Conservation (phyloP, 2,888 invertebrate genomes). For the Conops quadrifasciatus region DNA sequence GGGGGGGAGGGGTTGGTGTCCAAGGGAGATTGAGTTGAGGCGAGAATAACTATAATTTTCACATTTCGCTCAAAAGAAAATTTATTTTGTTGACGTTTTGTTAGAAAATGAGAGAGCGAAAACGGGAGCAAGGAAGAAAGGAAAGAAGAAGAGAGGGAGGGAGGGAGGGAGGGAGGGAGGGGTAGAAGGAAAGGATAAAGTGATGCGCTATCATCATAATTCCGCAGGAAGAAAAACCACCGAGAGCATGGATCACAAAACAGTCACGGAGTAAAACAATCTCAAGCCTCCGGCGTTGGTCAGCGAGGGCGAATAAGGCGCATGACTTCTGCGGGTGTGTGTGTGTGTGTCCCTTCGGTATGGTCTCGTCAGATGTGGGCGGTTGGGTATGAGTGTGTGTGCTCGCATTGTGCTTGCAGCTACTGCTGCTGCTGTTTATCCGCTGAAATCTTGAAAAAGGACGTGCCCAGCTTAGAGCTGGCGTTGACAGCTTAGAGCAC, state of each 20-base stretch:
- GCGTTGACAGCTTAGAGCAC: background rate
- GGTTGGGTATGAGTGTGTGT: background rate
- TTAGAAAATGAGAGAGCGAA: no score
- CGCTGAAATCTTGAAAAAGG: conserved; percentile 27
- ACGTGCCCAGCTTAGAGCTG: conserved; percentile 19
- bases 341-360: background rate
- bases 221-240: background rate
- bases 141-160: background rate
- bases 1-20: background rate
- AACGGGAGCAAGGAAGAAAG: background rate
- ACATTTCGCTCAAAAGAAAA: conserved; percentile 1
- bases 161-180: background rate
- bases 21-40: no score
- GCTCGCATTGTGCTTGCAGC: background rate
- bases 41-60: background rate
- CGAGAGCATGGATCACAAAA: conserved; percentile 4
- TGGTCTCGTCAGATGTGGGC: no score
- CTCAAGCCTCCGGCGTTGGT: no score
- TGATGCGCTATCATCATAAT: background rate
- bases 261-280: conserved; percentile 26
- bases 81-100: conserved; percentile 11
- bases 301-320: no score
- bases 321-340: no score
- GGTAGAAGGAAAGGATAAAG: background rate
- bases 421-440: background rate